Conservation (phyloP, 2,797 vertebrate species). For the Oreochromis grahami region DNA sequence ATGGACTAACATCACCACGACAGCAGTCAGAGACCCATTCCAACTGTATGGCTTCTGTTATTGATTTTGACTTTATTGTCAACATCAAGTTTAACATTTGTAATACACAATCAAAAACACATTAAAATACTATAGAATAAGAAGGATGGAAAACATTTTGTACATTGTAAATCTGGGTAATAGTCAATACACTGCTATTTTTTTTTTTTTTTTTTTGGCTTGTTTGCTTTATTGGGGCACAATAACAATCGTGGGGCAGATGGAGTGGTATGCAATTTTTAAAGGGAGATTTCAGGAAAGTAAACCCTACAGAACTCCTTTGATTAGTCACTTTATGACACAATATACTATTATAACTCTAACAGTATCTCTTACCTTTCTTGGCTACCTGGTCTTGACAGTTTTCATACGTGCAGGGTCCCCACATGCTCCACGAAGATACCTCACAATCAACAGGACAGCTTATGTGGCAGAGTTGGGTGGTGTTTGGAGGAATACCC, state of each 20-base stretch:
- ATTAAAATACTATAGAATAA: neutral
- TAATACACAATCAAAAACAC: neutral
- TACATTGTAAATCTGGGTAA: neutral
- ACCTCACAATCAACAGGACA: slow-evolving; percentile 92
- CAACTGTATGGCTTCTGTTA: neutral
- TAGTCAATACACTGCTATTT: neutral
- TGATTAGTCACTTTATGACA: neutral
- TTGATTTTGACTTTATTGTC: neutral
- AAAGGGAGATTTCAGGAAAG: neutral
- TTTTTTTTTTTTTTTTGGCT: neutral
- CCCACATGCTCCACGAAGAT: slow-evolving; percentile 92
- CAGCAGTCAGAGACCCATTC: neutral
- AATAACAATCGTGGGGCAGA: neutral
- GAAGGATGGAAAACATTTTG: neutral
- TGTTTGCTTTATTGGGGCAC: neutral
- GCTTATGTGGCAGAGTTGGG: slow-evolving; percentile 89
- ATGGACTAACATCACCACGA: slow-evolving; percentile 24
- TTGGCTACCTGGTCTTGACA: slow-evolving; percentile 90
- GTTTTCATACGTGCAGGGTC: slow-evolving; percentile 92
- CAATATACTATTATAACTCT: neutral
- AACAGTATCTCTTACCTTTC: slow-evolving; percentile 79
- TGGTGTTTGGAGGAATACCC: slow-evolving; percentile 82
- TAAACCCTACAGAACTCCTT: neutral
- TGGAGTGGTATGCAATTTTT: neutral
- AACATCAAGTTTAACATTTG: neutral